These are phyloP conservation scores for Rhinogobio ventralis DNA, from an alignment of 2,797 vertebrate genomes.

Conservation along the genomic window DNA sequence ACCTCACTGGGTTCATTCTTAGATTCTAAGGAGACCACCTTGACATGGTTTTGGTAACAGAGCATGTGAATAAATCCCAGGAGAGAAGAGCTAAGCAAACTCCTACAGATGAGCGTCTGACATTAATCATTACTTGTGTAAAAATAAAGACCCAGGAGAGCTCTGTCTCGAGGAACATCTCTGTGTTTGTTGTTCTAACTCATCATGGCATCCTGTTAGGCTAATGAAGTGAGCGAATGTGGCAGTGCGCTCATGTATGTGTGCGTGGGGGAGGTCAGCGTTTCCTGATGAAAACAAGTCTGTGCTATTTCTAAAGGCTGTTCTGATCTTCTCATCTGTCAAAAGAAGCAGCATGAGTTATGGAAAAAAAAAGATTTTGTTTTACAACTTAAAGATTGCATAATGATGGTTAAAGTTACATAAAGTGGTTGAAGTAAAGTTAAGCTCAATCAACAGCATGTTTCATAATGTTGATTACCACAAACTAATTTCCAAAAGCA, in stretches of 20 bases:
- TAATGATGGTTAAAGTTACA: background rate
- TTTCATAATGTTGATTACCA: background rate
- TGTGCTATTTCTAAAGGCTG: conserved; percentile 9
- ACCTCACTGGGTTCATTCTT: conserved; percentile 12
- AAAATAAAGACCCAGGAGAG: conserved; percentile 23
- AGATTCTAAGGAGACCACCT: conserved; percentile 37
- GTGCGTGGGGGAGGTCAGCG: conserved; percentile 15
- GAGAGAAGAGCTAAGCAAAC: background rate
- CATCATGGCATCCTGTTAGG: conserved; percentile 24
- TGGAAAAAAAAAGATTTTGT: background rate
- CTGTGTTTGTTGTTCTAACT: conserved; percentile 31
- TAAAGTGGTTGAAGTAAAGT: background rate
- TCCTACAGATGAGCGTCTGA: background rate
- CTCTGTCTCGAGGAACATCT: conserved; percentile 16
- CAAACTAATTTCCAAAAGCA: background rate
- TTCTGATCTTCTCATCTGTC: conserved; percentile 19
- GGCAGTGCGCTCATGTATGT: conserved; percentile 22
- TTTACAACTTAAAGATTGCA: background rate
- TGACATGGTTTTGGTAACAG: conserved; percentile 29
- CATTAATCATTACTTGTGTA: conserved; percentile 42
- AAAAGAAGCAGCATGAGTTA: background rate
- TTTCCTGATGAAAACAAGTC: conserved; percentile 25
- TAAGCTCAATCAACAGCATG: background rate
- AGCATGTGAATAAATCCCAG: conserved; percentile 1
- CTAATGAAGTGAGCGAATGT: conserved; percentile 32